Percentiles rank a stretch among this genome's conserved stretches.
Conservation (phyloP, 30 jellyfish, hydroid and myxozoan genomes). For the Morbakka virulenta region DNA sequence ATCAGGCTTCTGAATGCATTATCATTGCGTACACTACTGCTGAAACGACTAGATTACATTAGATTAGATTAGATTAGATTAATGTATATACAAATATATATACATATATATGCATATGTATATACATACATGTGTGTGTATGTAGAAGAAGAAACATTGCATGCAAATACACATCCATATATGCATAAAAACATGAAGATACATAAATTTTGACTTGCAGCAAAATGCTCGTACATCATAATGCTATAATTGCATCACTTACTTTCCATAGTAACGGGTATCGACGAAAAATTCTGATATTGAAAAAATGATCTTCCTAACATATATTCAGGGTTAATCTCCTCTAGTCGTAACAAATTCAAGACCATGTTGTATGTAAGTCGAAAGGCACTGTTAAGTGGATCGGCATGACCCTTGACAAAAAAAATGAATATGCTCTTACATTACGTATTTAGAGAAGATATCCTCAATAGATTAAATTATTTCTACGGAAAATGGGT, state of each 20-base stretch:
- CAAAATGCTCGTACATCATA: neutral
- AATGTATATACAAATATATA: too few relatives aligned
- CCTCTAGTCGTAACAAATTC: conserved; percentile 90
- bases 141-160: neutral
- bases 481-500: too few relatives aligned
- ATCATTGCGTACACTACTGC: too few relatives aligned
- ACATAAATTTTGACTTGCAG: neutral
- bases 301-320: conserved; percentile 89
- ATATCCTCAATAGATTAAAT: too few relatives aligned
- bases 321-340: conserved; percentile 96
- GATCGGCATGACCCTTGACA: conserved; percentile 89
- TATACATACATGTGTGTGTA: too few relatives aligned
- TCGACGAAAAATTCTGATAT: conserved; percentile 84
- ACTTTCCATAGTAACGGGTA: conserved; percentile 85
- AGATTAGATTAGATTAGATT: too few relatives aligned
- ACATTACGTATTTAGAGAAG: neutral
- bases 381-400: conserved; percentile 98
- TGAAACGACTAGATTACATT: too few relatives aligned
- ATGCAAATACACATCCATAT: neutral
- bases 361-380: conserved; percentile 98
- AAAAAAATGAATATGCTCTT: neutral
- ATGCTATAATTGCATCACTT: neutral
- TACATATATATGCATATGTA: too few relatives aligned
- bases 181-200: neutral
- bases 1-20: too few relatives aligned